Base-by-base conservation (phyloP, 92 coral and sea anemone genomes). In the Phenganax stokvisi region DNA sequence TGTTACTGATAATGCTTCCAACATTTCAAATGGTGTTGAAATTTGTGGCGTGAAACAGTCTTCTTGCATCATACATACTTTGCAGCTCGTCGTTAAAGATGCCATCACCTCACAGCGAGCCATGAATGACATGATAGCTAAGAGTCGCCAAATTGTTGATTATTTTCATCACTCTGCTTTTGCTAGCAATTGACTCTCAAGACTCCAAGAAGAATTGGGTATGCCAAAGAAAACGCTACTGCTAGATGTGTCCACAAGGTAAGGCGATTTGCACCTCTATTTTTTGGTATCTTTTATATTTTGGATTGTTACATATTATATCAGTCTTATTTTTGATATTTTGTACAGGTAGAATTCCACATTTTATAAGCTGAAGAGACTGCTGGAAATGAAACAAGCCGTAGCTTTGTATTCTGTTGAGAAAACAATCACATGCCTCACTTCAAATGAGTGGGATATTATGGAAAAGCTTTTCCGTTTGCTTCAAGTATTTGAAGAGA, bases 1-100 rank as follows among this genome's bases (percentile, higher is more conserved):
- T 1, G 47, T 37, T 4, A 37, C 47, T 4, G 47, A 37, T 4
- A 37, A 37, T 28, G 71, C 71, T 3, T 3, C 16, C 11, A 17
- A 65, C 10, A 11, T 65, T 65, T 28, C 71, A 65, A 65, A 65
- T 65, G 71, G 65, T 20, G 65, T 59, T 12, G 15, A 13, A 59
- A 6, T 59, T 59, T 59, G 65, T 59, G 16, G 28, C 1, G 12
- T 65, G 17, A 65, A 65, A 6, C 71, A 17, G 16, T 1, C 17
- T 65, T 6, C 71, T 0, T 65, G 71, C 17, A 0, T 65, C 31
- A 17, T 11, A 11, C 28, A 17, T 11, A 65, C 71, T 3, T 65
- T 65, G 27, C 71, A 65, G 12, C 71, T 65, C 8, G 71, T 6
- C 71, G 12, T 65, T 65, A 65, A 65, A 65, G 71, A 65, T 65